Base-by-base conservation (phyloP, 2,797 vertebrate species). In the Cryptoprocta ferox region DNA sequence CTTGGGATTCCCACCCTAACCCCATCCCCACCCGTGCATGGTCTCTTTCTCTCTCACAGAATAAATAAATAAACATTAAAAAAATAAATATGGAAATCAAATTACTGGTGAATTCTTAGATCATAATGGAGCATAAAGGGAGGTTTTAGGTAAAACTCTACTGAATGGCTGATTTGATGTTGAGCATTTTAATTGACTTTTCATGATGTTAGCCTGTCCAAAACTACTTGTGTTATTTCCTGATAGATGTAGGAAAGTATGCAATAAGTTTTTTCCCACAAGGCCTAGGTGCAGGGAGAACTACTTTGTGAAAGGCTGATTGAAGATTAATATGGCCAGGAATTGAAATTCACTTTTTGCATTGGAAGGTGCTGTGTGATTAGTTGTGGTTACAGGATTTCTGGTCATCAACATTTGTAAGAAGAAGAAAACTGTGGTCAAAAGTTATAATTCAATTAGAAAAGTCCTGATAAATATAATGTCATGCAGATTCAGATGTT, bases 151-250 rank as follows among this genome's bases (percentile, higher is more conserved):
- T 96, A 84, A 95, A 97, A 84, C 71, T 78, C 30, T 32, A 71
- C 28, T 39, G 45, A 95, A 86, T 89, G 65, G 5, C 30, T 85
- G 14, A 81, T 84, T 95, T 93, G n/a, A 73, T 37, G 14, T 90
- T 92, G 65, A 97, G 39, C 32, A 84, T 88, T 97, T 81, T 85
- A 93, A 78, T 93, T 95, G 53, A 21, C 48, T 94, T 88, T 95
- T 56, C 65, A 42, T 68, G 76, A 28, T 68, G 6, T 93, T 68
- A 76, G 9, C 35, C 15, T 82, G 42, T 61, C 24, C n/a, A 81
- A 76, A 95, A 56, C 85, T 59, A 48, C 65, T 81, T 39, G 3
- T 76, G 2, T 61, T 79, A 37, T 75, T n/a, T 84, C 65, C 24
- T 87, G 28, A 21, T 88, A 84, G 13, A 85, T 24, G 12, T 2